phyloP scores from a whole-genome alignment of 2,888 invertebrate genomes.

The Spodoptera picta region DNA sequence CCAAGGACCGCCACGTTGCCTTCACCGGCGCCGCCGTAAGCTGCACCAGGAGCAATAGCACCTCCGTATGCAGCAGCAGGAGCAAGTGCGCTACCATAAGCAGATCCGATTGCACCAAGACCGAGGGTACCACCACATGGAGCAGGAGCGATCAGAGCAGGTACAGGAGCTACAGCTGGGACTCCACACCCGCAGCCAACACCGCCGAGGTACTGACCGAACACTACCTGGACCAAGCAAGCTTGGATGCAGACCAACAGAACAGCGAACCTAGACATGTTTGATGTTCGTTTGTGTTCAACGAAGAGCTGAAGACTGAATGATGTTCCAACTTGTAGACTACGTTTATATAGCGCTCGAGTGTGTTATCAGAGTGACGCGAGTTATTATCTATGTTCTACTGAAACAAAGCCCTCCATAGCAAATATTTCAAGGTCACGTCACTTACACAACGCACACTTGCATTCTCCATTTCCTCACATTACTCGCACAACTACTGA shows the following conservation, averaged over 20 bases:
- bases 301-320: conserved; percentile 3
- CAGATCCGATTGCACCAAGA: neutral
- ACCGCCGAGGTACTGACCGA: too few relatives aligned
- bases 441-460: neutral
- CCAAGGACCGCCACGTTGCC: conserved; percentile 47
- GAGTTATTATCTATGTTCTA: neutral
- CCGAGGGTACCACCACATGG: too few relatives aligned
- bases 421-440: conserved; percentile 1
- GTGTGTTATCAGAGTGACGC: conserved; percentile 3
- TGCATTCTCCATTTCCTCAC: neutral
- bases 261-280: neutral
- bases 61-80: conserved; percentile 1
- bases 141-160: too few relatives aligned
- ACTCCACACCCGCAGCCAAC: too few relatives aligned
- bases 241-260: neutral
- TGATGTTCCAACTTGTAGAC: conserved; percentile 2
- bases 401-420: conserved; percentile 2
- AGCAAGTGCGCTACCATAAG: conserved; percentile 7
- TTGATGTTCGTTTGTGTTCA: conserved; percentile 2
- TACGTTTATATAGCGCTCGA: conserved; percentile 5
- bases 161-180: too few relatives aligned
- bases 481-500: conserved; percentile 2
- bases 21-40: conserved; percentile 44
- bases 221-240: too few relatives aligned
- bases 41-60: conserved; percentile 12